Evolutionary conservation across 2,888 invertebrate genomes (phyloP).

Genomic region (Plusia festucae): DNA sequence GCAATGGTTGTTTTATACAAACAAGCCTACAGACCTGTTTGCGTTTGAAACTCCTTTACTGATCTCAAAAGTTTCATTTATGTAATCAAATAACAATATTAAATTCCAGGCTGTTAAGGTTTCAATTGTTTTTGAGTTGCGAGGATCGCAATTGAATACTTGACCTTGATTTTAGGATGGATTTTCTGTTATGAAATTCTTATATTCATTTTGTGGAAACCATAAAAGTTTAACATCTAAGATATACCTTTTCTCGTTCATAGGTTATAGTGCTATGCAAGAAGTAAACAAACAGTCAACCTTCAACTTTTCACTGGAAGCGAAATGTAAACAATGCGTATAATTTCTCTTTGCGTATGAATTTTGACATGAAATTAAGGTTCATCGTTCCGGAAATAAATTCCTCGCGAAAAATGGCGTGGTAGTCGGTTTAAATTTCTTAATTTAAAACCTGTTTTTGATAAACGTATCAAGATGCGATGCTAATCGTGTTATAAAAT

Average conservation of each 20-base stretch:
- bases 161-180: neutral
- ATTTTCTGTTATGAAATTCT: neutral
- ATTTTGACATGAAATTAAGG: no score
- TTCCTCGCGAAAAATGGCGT: neutral
- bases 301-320: no score
- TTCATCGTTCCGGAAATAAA: neutral
- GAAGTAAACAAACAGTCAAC: no score
- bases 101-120: conserved; percentile 7
- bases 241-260: no score
- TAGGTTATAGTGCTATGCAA: no score
- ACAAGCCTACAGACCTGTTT: conserved; percentile 60
- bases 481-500: neutral
- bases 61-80: conserved; percentile 35
- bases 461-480: conserved; percentile 1
- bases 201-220: no score
- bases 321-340: no score
- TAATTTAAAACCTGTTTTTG: neutral
- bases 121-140: conserved; percentile 1
- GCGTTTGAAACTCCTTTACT: conserved; percentile 17
- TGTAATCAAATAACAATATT: conserved; percentile 17
- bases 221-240: no score
- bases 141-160: neutral
- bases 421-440: neutral
- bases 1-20: conserved; percentile 72
- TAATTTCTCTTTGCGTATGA: no score